Conservation (phyloP, 2,797 vertebrate species). For the Clamator glandarius region DNA sequence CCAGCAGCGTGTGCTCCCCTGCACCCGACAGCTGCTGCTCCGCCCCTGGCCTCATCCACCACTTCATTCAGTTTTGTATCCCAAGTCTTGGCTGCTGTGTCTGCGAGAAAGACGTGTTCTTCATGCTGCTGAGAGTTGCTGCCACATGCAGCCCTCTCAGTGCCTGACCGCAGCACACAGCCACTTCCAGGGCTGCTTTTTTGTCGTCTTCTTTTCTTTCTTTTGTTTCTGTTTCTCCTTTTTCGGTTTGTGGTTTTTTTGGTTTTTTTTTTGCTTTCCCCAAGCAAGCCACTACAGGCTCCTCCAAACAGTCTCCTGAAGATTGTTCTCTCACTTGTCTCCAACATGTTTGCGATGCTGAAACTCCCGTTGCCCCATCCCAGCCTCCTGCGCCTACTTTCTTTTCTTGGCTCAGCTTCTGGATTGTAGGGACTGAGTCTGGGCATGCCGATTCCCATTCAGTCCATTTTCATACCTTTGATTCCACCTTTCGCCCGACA, state of each 20-base stretch:
- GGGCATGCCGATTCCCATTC: conserved; percentile 19
- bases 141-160: background rate
- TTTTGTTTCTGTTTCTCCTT: background rate
- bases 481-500: background rate
- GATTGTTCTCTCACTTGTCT: background rate
- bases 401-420: background rate
- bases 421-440: background rate
- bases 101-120: accelerated
- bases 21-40: accelerated
- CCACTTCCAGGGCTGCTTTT: background rate
- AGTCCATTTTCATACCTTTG: background rate
- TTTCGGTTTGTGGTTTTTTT: no score
- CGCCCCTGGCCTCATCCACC: background rate
- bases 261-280: background rate
- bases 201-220: background rate
- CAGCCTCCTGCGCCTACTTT: background rate
- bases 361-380: conserved; percentile 2
- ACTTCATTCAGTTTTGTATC: background rate
- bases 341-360: background rate
- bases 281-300: conserved; percentile 38
- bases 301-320: background rate
- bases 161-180: background rate
- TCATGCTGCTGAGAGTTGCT: background rate
- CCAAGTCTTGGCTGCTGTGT: background rate
- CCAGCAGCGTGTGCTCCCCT: accelerated